phyloP scores from a whole-genome alignment of 1,140 invertebrate species.

The Telenomus remus region DNA sequence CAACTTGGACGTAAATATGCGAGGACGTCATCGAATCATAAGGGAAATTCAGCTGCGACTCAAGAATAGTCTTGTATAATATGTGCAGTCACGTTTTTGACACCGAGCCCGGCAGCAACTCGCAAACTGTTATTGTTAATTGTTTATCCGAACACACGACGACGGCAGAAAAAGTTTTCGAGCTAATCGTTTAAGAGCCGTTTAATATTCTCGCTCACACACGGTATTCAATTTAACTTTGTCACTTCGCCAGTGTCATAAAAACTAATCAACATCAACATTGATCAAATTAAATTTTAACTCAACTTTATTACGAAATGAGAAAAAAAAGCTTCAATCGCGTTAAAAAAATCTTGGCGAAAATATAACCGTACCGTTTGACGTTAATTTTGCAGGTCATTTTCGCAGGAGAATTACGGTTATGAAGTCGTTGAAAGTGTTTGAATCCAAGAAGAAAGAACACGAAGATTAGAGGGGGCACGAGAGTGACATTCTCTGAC shows the following conservation, averaged over 20 bases:
- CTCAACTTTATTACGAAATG: too few relatives aligned
- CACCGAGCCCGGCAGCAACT: slow-evolving; percentile 24
- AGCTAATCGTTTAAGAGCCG: slow-evolving; percentile 44
- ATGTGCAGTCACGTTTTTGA: slow-evolving; percentile 63
- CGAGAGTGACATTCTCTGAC: slow-evolving; percentile 72
- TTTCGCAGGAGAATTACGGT: slow-evolving; percentile 1
- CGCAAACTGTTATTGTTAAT: slow-evolving; percentile 45
- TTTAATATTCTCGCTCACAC: slow-evolving; percentile 40
- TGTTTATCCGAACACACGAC: slow-evolving; percentile 57
- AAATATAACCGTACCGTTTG: too few relatives aligned
- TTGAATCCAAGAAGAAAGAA: slow-evolving; percentile 45
- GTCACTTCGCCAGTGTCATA: background rate
- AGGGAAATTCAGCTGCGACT: slow-evolving; percentile 52
- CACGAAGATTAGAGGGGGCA: slow-evolving; percentile 23
- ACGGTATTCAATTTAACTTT: slow-evolving; percentile 22
- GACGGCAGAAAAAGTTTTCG: slow-evolving; percentile 16
- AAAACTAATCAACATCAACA: too few relatives aligned
- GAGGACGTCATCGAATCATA: slow-evolving; percentile 30
- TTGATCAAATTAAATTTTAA: too few relatives aligned
- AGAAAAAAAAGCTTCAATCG: too few relatives aligned
- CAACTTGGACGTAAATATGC: slow-evolving; percentile 15
- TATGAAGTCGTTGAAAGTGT: slow-evolving; percentile 50
- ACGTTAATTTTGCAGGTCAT: too few relatives aligned
- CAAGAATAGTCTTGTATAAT: slow-evolving; percentile 51
- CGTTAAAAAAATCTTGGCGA: too few relatives aligned